Evolutionary conservation across 2,113 vertebrate genomes (phyloP).

Genomic region (Barnardius zonarius): DNA sequence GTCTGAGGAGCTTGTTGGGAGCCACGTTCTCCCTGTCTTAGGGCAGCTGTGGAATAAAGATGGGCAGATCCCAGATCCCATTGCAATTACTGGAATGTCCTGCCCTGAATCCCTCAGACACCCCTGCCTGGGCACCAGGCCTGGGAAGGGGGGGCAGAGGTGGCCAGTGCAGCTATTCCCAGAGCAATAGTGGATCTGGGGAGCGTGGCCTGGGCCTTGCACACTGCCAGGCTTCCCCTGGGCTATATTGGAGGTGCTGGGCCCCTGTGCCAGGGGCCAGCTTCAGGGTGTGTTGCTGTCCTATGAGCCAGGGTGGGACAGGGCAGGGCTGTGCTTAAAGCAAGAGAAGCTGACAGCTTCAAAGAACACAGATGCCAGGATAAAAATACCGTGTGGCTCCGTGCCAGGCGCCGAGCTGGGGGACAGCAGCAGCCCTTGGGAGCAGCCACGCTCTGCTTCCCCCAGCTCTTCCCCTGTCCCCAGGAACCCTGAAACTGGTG

Average conservation of each 20-base stretch:
- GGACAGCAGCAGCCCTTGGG: not conserved
- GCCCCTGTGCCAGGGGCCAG: fast-evolving
- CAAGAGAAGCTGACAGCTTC: not conserved
- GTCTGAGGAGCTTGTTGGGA: not conserved
- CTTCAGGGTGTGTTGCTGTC: not conserved
- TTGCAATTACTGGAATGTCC: not conserved
- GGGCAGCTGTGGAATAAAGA: not conserved
- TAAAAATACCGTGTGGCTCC: not conserved
- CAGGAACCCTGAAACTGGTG: fast-evolving
- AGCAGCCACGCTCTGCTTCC: not conserved
- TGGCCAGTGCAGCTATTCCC: fast-evolving
- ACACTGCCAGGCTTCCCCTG: not conserved
- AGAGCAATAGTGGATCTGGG: not conserved
- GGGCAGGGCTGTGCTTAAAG: not conserved
- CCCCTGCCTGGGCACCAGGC: not conserved
- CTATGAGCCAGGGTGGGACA: not conserved
- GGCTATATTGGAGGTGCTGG: not conserved
- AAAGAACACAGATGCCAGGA: not conserved
- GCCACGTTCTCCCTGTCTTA: not conserved
- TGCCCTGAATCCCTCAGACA: not conserved
- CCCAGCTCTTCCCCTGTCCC: not conserved
- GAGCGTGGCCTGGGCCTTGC: fast-evolving
- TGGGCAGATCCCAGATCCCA: not conserved
- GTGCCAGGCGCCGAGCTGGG: not conserved
- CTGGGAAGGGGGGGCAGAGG: not conserved